A percentile compares a stretch with the other conserved stretches of the same genome.
These are phyloP conservation scores for Neolamprologus fasciatus DNA, from an alignment of 2,113 vertebrate genomes.

Conservation along the genomic window DNA sequence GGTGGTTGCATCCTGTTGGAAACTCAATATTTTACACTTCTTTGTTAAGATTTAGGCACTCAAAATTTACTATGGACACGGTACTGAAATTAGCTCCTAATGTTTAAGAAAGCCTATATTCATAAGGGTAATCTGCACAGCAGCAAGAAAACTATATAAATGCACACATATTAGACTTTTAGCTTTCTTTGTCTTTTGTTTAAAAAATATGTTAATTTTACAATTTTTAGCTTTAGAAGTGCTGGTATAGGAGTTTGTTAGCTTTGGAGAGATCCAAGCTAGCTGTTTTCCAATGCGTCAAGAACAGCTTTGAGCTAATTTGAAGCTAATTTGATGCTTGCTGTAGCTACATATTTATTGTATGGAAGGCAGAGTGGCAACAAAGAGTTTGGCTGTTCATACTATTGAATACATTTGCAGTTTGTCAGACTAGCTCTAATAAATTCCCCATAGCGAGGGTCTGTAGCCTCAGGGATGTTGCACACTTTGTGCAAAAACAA, in stretches of 20 bases:
- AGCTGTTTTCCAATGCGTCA: not conserved
- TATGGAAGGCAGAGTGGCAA: not conserved
- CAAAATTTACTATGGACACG: not conserved
- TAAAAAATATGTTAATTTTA: not conserved
- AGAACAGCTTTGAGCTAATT: not conserved
- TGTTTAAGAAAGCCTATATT: not conserved
- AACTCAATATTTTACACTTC: not conserved
- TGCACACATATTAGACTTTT: not conserved
- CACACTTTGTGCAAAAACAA: not conserved
- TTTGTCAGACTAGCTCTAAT: not conserved
- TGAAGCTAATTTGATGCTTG: not conserved
- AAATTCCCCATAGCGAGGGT: not conserved
- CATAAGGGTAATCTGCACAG: not conserved
- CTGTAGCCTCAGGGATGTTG: not conserved
- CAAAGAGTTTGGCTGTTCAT: not conserved
- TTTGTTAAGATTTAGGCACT: not conserved
- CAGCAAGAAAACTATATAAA: not conserved
- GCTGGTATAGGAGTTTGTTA: not conserved
- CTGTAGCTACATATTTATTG: not conserved
- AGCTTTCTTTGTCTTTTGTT: not conserved
- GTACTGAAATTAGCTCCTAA: not conserved
- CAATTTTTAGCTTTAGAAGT: not conserved
- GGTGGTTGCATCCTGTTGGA: not conserved
- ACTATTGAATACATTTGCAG: not conserved
- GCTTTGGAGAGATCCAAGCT: not conserved